A percentile compares a stretch with the other conserved stretches of the same genome.
These are phyloP conservation scores for Euleptes europaea DNA, from an alignment of 2,113 vertebrate genomes.

Conservation along the genomic window DNA sequence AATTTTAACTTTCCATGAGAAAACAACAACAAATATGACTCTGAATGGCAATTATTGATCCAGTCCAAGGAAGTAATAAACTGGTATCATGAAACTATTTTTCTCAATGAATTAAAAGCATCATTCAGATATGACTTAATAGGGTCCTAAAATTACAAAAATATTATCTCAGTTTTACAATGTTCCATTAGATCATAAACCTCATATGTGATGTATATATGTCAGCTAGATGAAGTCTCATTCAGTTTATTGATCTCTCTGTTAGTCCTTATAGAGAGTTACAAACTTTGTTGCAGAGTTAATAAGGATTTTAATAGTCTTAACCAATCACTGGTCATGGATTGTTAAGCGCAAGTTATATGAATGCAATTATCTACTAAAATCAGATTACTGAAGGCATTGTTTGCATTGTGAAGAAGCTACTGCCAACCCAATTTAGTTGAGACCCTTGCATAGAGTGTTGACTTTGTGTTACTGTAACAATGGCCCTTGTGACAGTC, in stretches of 20 bases:
- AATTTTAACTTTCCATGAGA: neutral
- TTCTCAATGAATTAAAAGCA: neutral
- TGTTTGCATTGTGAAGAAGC: neutral
- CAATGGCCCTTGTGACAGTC: neutral
- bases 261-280: neutral
- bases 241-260: slow-evolving; percentile 27
- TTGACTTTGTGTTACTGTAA: neutral
- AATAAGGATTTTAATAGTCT: slow-evolving; percentile 10
- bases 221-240: slow-evolving; percentile 4
- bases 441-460: neutral
- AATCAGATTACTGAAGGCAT: neutral
- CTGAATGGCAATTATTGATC: neutral
- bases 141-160: neutral
- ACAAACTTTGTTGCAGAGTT: slow-evolving; percentile 5
- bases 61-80: neutral
- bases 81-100: neutral
- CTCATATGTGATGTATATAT: neutral
- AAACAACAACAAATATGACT: neutral
- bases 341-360: slow-evolving; percentile 21
- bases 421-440: neutral
- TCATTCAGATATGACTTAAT: neutral
- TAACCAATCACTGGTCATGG: slow-evolving; percentile 12
- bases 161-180: neutral
- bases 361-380: neutral
- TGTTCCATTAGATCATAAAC: neutral